A percentile compares a stretch with the other conserved stretches of the same genome.
phyloP scores from a whole-genome alignment of 2,797 vertebrate species.

The Pipistrellus nathusii region DNA sequence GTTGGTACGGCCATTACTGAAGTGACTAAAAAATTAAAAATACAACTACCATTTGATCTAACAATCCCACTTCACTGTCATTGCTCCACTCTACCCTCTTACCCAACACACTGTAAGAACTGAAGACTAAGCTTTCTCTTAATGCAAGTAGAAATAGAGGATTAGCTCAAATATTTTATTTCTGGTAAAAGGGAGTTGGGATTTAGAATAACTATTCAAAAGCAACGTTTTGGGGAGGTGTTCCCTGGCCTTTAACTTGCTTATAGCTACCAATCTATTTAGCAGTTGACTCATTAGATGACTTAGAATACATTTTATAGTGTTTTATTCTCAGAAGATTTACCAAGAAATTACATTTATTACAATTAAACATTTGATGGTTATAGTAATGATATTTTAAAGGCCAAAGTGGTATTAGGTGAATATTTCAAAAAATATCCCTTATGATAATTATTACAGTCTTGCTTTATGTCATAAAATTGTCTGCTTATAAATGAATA shows the following conservation, averaged over 20 bases:
- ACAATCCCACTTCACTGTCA: not conserved
- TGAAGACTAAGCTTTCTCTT: not conserved
- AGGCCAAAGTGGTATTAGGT: not conserved
- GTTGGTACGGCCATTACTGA: not conserved
- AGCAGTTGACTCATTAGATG: not conserved
- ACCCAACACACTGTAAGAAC: not conserved
- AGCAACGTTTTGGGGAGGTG: not conserved
- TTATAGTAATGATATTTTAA: slow-evolving; percentile 1
- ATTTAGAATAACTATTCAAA: slow-evolving; percentile 9
- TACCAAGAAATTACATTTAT: slow-evolving; percentile 2
- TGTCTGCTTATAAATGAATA: slow-evolving; percentile 34
- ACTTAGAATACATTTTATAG: slow-evolving; percentile 18
- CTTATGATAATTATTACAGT: not conserved
- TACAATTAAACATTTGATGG: not conserved
- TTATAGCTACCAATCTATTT: not conserved
- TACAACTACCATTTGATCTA: not conserved
- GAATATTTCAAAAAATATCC: not conserved
- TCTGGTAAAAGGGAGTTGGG: not conserved
- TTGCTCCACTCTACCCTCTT: not conserved
- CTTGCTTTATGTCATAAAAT: not conserved
- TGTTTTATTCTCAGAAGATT: slow-evolving; percentile 23
- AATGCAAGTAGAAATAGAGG: not conserved
- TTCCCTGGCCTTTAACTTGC: not conserved
- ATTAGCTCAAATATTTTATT: not conserved
- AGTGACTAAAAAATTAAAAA: slow-evolving; percentile 6